Conservation (phyloP, 2,113 vertebrate species). For the human (Homo sapiens) region DNA sequence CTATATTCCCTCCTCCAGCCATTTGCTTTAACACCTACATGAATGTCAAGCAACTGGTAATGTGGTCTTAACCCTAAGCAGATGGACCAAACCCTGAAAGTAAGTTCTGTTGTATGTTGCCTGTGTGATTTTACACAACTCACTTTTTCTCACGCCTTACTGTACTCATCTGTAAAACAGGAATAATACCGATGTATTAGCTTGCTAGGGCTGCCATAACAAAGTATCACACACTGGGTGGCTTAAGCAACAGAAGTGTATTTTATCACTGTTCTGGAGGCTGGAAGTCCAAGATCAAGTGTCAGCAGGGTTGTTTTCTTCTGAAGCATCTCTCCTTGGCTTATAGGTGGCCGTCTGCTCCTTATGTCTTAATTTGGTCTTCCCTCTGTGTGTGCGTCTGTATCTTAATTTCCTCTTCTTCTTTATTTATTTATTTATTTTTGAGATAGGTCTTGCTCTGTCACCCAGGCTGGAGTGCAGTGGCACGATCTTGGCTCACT, state of each 20-base stretch:
- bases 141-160: neutral
- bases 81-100: neutral
- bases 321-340: neutral
- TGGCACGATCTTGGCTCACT: too few relatives aligned
- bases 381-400: neutral
- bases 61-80: neutral
- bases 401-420: neutral
- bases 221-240: neutral
- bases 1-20: neutral
- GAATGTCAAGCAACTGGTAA: neutral
- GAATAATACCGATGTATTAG: neutral
- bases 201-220: neutral
- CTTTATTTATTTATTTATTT: too few relatives aligned
- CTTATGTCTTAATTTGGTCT: neutral
- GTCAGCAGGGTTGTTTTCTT: neutral
- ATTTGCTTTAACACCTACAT: neutral
- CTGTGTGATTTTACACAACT: neutral
- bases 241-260: neutral
- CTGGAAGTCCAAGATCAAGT: neutral
- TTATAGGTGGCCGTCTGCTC: neutral
- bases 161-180: neutral
- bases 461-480: too few relatives aligned
- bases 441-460: neutral
- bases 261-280: neutral
- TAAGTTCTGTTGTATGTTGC: neutral